phyloP scores from a whole-genome alignment of 2,888 invertebrate species.

The Atrina japonica region DNA sequence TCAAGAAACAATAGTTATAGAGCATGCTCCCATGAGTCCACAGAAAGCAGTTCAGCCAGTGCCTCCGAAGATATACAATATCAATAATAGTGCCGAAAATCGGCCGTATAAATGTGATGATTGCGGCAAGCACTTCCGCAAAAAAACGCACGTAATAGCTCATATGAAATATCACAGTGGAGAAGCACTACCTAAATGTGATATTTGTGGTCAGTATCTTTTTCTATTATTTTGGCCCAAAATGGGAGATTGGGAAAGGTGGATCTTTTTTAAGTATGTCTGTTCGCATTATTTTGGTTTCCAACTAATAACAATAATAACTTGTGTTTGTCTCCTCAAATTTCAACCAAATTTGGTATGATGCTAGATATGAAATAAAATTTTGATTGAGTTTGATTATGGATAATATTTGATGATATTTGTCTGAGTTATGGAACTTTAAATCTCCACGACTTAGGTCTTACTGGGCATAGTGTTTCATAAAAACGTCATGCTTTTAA shows the following conservation, averaged over 20 bases:
- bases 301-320: not conserved
- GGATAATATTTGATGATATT: too few species aligned
- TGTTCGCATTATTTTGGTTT: too few species aligned
- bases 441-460: too few species aligned
- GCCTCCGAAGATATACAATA: constrained; percentile 43
- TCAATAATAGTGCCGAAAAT: constrained; percentile 46
- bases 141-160: constrained; percentile 44
- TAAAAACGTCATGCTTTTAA: too few species aligned
- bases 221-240: too few species aligned
- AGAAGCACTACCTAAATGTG: constrained; percentile 40
- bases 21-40: not conserved
- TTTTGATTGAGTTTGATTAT: too few species aligned
- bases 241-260: too few species aligned
- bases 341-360: not conserved
- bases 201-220: constrained; percentile 39
- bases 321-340: not conserved
- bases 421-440: too few species aligned
- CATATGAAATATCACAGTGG: constrained; percentile 44
- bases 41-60: constrained; percentile 4
- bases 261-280: too few species aligned
- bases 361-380: not conserved
- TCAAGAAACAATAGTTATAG: constrained; percentile 6
- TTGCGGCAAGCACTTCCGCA: constrained; percentile 44
- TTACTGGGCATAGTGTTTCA: too few species aligned
- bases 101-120: constrained; percentile 44